phyloP scores from a whole-genome alignment of 2,797 vertebrate genomes.

The Ataeniobius toweri region DNA sequence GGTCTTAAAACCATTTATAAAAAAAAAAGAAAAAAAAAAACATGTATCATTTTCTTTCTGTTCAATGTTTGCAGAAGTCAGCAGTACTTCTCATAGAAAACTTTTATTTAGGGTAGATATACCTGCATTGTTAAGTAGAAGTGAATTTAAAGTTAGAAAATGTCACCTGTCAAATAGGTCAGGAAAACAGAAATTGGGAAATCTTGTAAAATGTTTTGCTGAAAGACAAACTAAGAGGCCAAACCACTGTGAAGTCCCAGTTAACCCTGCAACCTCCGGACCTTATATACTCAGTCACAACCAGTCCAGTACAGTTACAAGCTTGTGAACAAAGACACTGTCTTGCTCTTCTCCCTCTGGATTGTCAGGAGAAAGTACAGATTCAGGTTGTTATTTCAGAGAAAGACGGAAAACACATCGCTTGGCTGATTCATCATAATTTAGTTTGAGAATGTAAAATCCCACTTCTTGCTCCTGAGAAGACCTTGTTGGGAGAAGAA shows the following conservation, averaged over 20 bases:
- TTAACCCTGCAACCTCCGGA: conserved; percentile 68
- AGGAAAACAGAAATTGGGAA: conserved; percentile 31
- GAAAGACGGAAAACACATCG: conserved; percentile 62
- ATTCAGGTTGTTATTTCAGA: conserved; percentile 66
- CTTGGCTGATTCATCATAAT: conserved; percentile 81
- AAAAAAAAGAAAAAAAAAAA: not conserved
- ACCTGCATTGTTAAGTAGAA: not conserved
- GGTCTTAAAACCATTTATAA: no score
- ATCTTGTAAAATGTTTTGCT: conserved; percentile 32
- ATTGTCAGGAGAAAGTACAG: conserved; percentile 71
- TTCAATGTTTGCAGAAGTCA: not conserved
- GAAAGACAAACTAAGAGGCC: conserved; percentile 48
- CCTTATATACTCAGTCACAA: conserved; percentile 63
- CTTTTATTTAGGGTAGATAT: not conserved
- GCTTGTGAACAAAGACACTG: conserved; percentile 66
- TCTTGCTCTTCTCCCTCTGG: conserved; percentile 62
- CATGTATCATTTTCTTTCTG: not conserved
- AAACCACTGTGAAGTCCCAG: conserved; percentile 61
- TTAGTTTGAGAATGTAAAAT: conserved; percentile 65
- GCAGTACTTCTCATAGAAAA: not conserved
- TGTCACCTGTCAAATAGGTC: conserved; percentile 35
- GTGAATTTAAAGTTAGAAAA: conserved; percentile 25
- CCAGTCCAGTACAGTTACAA: conserved; percentile 64
- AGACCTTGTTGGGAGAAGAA: conserved; percentile 22
- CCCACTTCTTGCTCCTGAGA: conserved; percentile 53